phyloP scores from a whole-genome alignment of 1,140 invertebrate species.

The Acromyrmex heyeri region DNA sequence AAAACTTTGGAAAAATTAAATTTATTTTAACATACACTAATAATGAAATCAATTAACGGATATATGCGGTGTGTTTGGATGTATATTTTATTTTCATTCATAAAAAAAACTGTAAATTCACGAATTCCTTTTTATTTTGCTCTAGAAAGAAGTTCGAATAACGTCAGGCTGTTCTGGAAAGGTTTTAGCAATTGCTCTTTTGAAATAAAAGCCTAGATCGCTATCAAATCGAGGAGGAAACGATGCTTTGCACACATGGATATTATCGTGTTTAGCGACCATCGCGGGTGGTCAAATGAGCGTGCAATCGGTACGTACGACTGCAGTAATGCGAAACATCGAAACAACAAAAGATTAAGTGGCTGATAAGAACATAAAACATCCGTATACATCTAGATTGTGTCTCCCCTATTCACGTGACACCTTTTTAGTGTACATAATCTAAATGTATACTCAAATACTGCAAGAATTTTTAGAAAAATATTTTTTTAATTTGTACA shows the following conservation, averaged over 20 bases:
- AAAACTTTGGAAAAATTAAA: background rate
- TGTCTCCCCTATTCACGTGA: background rate
- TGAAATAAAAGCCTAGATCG: constrained; percentile 43
- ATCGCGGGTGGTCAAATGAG: constrained; percentile 70
- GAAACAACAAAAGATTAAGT: constrained; percentile 59
- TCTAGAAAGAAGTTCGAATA: constrained; percentile 7
- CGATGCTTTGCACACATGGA: constrained; percentile 34
- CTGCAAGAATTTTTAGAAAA: background rate
- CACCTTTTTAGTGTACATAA: background rate
- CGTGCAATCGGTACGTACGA: constrained; percentile 52
- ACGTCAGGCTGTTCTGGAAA: constrained; percentile 5
- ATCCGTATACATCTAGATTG: constrained; percentile 1
- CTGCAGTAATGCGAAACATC: constrained; percentile 63
- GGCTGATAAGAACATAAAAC: constrained; percentile 39
- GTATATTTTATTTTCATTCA: background rate
- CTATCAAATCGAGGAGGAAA: constrained; percentile 63
- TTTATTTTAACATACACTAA: background rate
- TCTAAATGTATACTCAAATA: background rate
- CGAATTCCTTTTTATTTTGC: constrained; percentile 7
- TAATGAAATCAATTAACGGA: constrained; percentile 3
- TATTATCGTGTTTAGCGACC: constrained; percentile 61
- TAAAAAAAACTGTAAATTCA: constrained; percentile 15
- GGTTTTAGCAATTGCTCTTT: constrained; percentile 24
- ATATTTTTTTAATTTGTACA: background rate
- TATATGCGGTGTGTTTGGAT: background rate